A percentile compares a stretch with the other conserved stretches of the same genome.
phyloP scores from a whole-genome alignment of 1,140 invertebrate genomes.

The Bemisia tabaci region DNA sequence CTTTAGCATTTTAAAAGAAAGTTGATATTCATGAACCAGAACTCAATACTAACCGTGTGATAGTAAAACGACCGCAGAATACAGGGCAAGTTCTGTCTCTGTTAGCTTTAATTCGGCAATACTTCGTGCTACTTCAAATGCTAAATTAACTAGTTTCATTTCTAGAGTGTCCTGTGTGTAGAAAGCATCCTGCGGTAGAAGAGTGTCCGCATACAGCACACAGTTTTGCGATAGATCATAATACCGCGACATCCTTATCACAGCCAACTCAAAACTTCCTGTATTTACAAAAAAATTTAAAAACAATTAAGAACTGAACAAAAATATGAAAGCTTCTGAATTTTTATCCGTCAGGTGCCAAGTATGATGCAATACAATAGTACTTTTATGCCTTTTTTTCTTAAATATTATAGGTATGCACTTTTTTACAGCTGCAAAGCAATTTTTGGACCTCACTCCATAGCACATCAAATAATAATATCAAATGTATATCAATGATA shows the following conservation, averaged over 20 bases:
- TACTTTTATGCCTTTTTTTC: no score
- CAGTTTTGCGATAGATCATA: conserved; percentile 75
- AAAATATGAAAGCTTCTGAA: not conserved
- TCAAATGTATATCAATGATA: no score
- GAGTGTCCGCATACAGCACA: conserved; percentile 78
- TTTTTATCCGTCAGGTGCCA: no score
- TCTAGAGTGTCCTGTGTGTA: conserved; percentile 71
- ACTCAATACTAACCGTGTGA: conserved; percentile 67
- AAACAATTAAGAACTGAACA: conserved; percentile 1
- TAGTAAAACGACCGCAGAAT: conserved; percentile 81
- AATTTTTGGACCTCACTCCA: no score
- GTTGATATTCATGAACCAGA: no score
- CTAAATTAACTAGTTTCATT: conserved; percentile 75
- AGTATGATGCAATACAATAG: no score
- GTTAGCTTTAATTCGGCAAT: conserved; percentile 85
- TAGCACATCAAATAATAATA: no score
- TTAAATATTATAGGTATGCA: no score
- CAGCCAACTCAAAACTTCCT: conserved; percentile 91
- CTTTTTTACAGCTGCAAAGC: no score
- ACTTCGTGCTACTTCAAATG: conserved; percentile 84
- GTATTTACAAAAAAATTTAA: conserved; percentile 26
- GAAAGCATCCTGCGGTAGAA: conserved; percentile 74
- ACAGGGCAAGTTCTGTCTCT: conserved; percentile 84
- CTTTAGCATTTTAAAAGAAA: no score
- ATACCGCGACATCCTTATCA: conserved; percentile 84